Evolutionary conservation across 2,113 vertebrate genomes (phyloP), one percentile per base, ranked within the genome.

Genomic region (Anoplopoma fimbria): DNA sequence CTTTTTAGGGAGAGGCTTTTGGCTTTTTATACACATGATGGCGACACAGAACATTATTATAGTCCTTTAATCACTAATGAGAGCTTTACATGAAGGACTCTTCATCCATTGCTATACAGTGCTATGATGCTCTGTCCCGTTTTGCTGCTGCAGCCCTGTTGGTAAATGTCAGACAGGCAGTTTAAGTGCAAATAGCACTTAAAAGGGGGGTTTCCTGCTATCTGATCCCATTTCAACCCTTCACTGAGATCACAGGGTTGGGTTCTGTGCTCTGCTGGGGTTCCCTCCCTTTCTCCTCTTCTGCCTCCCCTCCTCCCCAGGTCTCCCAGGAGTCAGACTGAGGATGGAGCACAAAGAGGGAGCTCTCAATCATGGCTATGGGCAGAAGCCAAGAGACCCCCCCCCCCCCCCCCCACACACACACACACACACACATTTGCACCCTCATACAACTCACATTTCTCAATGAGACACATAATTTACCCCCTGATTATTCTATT

Each of bases 161-260:
- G 57, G 1, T 77, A 60, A 84, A 69, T 68, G 49, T 72, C 42
- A 75, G 29, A 51, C 42, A 75, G 23, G 57, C 40, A 69, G 45
- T 51, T n/a, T n/a, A 51, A 55, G 68, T 33, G 49, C 1, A 5
- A 75, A 75, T 17, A 71, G 51, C 58, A n/a, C n/a, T n/a, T 67
- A 38, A 79, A 76, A 79, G 51, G 65, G 86, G 71, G 64, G 5
- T 71, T 85, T 7, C 84, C 87, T 73, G 64, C 73, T 64, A 84
- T 86, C 53, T 88, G 86, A 86, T 90, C 85, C 70, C 75, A 45
- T 83, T 80, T 84, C 77, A 82, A 81, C 75, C 77, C 77, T 69
- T 75, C 68, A 80, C 80, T 91, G 63, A 81, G 75, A 81, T 91
- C 69, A 79, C 45, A 85, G 69, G 62, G 60, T 2, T 81, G 69